phyloP scores from a whole-genome alignment of 2,888 invertebrate species.

The Campaea margaritaria region DNA sequence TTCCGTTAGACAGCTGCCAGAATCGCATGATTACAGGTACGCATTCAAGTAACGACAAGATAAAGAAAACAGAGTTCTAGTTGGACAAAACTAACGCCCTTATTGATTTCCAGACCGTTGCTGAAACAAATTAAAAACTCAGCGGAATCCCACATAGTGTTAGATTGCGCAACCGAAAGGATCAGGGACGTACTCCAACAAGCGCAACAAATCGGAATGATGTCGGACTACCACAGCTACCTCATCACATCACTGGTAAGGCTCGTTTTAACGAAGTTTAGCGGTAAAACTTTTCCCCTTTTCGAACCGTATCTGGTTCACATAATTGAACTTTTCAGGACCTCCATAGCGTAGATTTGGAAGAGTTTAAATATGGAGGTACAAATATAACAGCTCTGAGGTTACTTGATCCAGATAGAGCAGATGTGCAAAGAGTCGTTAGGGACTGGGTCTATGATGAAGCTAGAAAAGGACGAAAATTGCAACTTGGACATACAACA shows the following conservation, averaged over 20 bases:
- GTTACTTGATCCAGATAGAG: constrained; percentile 93
- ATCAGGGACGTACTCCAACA: constrained; percentile 95
- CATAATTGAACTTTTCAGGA: constrained; percentile 85
- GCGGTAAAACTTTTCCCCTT: constrained; percentile 36
- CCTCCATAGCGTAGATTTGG: constrained; percentile 95
- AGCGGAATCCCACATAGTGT: constrained; percentile 95
- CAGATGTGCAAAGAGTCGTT: constrained; percentile 91
- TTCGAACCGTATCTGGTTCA: constrained; percentile 32
- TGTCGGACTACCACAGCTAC: constrained; percentile 98
- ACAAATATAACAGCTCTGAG: constrained; percentile 98
- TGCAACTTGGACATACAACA: constrained; percentile 85
- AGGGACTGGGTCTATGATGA: constrained; percentile 93
- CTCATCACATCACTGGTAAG: constrained; percentile 95
- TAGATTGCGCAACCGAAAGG: constrained; percentile 95
- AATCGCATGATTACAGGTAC: constrained; percentile 94
- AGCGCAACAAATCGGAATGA: constrained; percentile 98
- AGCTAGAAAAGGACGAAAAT: constrained; percentile 87
- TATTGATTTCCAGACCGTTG: constrained; percentile 87
- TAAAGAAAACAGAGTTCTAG: not conserved
- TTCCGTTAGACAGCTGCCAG: constrained; percentile 92
- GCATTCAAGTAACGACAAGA: not conserved
- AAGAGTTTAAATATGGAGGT: constrained; percentile 97
- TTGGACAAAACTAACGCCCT: not conserved
- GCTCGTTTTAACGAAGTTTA: constrained; percentile 41
- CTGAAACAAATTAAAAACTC: constrained; percentile 97